Conservation (phyloP, 2,113 vertebrate genomes). For the Pantherophis guttatus region DNA sequence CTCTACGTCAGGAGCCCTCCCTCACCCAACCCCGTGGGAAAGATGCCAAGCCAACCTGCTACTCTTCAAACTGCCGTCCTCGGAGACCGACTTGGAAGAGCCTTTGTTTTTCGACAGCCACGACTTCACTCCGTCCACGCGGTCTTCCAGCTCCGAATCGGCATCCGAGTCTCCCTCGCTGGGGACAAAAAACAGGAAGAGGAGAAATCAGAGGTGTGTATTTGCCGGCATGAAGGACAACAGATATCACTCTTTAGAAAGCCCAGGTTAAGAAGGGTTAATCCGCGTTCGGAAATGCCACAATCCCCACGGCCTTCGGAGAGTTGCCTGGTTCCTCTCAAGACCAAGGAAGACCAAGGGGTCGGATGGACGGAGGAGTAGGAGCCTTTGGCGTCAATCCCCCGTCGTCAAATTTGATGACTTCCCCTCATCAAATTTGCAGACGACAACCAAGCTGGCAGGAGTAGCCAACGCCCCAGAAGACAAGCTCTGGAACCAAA, state of each 20-base stretch:
- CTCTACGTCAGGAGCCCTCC: neutral
- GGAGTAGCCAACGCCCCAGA: neutral
- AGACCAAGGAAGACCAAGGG: neutral
- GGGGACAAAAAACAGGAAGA: constrained; percentile 24
- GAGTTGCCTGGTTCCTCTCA: neutral
- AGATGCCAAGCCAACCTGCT: constrained; percentile 78
- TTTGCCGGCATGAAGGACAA: rapidly evolving
- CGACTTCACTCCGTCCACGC: constrained; percentile 92
- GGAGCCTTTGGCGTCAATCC: neutral
- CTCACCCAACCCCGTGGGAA: neutral
- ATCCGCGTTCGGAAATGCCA: neutral
- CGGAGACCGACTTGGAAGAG: constrained; percentile 85
- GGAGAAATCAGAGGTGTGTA: neutral
- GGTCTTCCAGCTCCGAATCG: constrained; percentile 90
- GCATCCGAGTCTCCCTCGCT: constrained; percentile 89
- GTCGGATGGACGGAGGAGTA: neutral
- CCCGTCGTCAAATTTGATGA: too few relatives aligned
- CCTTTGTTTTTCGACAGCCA: constrained; percentile 88
- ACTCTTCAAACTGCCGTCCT: constrained; percentile 92
- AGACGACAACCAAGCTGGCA: neutral
- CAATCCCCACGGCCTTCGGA: neutral
- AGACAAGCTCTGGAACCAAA: neutral
- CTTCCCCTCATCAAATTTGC: neutral
- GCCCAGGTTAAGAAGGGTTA: neutral
- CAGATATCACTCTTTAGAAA: neutral